phyloP scores from a whole-genome alignment of 2,888 invertebrate genomes.

The Ormyrus rosae region DNA sequence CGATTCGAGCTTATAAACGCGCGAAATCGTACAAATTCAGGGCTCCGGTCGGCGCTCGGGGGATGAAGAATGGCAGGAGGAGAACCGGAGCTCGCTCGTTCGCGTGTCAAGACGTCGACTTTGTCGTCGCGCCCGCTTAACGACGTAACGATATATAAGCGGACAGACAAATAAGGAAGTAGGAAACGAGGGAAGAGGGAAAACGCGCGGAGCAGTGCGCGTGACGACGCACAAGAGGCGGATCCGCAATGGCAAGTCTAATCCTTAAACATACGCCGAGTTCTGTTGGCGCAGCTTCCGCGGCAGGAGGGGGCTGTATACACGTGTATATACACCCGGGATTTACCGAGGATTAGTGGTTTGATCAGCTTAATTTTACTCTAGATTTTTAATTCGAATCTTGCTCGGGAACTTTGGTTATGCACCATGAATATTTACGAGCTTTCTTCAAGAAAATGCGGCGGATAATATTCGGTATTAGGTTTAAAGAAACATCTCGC shows the following conservation, averaged over 20 bases:
- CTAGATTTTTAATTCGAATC: too few relatives aligned
- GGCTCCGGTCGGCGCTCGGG: too few relatives aligned
- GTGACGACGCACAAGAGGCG: not conserved
- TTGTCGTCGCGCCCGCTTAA: conserved; percentile 46
- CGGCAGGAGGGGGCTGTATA: not conserved
- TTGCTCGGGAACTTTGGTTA: too few relatives aligned
- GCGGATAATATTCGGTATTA: too few relatives aligned
- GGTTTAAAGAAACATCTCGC: too few relatives aligned
- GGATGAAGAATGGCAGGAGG: not conserved
- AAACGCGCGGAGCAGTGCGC: not conserved
- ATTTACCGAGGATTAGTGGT: too few relatives aligned
- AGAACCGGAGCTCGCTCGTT: conserved; percentile 7
- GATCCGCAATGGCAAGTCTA: conserved; percentile 55
- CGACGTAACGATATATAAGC: conserved; percentile 40
- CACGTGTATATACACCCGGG: not conserved
- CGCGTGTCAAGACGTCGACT: conserved; percentile 28
- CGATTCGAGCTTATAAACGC: too few relatives aligned
- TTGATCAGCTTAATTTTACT: too few relatives aligned
- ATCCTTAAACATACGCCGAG: conserved; percentile 65
- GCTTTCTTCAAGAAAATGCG: too few relatives aligned
- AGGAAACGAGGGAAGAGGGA: conserved; percentile 50
- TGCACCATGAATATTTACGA: too few relatives aligned
- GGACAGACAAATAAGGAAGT: conserved; percentile 36
- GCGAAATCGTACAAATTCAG: too few relatives aligned
- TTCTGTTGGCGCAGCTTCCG: not conserved